Conservation (phyloP, 2,113 vertebrate genomes). For the Turnix velox region DNA sequence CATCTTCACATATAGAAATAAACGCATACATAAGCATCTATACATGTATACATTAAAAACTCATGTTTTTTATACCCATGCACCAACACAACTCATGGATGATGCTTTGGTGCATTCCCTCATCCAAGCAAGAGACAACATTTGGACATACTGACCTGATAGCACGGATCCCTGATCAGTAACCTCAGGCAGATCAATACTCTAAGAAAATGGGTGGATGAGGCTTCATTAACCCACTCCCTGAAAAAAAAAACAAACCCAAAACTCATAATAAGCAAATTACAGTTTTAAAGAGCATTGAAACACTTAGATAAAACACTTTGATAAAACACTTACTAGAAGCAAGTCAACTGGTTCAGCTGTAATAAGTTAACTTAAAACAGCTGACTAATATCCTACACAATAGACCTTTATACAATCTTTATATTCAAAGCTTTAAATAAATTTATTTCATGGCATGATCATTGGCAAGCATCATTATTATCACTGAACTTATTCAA, state of each 20-base stretch:
- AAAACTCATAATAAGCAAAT: background rate
- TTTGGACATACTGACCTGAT: slow-evolving; percentile 76
- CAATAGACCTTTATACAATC: background rate
- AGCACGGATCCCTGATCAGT: slow-evolving; percentile 81
- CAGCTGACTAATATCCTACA: background rate
- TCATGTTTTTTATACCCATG: background rate
- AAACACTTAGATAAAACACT: background rate
- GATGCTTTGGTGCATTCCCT: background rate
- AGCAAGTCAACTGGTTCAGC: too few species aligned
- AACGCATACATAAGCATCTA: background rate
- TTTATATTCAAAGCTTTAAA: background rate
- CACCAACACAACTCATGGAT: background rate
- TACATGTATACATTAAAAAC: too few species aligned
- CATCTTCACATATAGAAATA: background rate
- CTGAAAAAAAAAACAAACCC: slow-evolving; percentile 65
- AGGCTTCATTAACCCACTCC: slow-evolving; percentile 79
- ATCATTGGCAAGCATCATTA: background rate
- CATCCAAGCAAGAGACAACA: background rate
- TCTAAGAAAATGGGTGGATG: slow-evolving; percentile 76
- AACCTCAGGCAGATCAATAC: slow-evolving; percentile 85
- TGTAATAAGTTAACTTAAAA: too few species aligned
- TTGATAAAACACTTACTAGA: too few species aligned
- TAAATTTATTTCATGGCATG: background rate
- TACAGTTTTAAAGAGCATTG: background rate
- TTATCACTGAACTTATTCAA: background rate